Percentiles rank a stretch among this genome's conserved stretches.
These are phyloP conservation scores for Dromiciops gliroides DNA, from an alignment of 2,113 vertebrate genomes.

Conservation along the genomic window DNA sequence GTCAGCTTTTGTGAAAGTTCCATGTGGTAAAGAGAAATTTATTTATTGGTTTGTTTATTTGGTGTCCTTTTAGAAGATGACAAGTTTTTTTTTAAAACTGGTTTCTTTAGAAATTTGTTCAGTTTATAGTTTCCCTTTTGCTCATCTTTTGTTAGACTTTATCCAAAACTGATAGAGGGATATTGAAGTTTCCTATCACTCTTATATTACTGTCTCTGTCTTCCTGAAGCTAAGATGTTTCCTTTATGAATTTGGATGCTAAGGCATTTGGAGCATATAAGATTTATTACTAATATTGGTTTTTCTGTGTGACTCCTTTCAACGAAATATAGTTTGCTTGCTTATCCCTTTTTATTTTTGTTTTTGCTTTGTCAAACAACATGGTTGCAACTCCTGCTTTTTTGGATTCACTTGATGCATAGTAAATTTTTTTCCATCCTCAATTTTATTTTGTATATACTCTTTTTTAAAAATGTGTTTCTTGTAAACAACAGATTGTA, in stretches of 20 bases:
- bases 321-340: not conserved
- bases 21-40: not conserved
- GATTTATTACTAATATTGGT: not conserved
- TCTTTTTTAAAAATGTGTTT: not conserved
- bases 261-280: not conserved
- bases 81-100: no score
- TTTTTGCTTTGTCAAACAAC: not conserved
- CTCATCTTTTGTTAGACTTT: no score
- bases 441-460: not conserved
- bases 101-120: no score
- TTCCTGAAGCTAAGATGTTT: no score
- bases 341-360: not conserved
- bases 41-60: no score
- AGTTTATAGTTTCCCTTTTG: no score
- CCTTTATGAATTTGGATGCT: no score
- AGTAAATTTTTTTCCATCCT: not conserved
- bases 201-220: no score
- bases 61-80: no score
- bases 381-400: not conserved
- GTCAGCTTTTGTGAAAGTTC: constrained; percentile 12
- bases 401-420: not conserved
- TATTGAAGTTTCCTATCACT: no score
- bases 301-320: not conserved
- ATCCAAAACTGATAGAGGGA: no score
- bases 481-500: not conserved